Evolutionary conservation across 2,113 vertebrate species (phyloP).

Genomic region (Crotalus horridus): DNA sequence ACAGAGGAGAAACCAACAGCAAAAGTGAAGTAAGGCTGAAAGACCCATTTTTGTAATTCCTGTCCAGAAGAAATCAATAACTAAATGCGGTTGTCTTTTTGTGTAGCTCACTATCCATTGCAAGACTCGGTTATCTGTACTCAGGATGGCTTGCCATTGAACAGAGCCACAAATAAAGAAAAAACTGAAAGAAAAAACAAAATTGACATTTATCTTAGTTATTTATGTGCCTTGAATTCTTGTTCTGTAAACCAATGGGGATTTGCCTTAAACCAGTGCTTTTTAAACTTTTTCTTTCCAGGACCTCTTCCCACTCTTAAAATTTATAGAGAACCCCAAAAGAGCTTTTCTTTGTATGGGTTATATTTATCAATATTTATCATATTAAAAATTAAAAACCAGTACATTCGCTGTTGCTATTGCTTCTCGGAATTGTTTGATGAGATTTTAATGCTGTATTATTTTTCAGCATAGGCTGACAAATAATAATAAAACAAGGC

Average conservation of each 20-base stretch:
- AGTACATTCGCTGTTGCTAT: not conserved
- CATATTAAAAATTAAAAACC: not conserved
- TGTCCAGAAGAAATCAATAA: not conserved
- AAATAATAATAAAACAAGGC: not conserved
- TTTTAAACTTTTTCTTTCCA: not conserved
- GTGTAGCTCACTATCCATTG: not conserved
- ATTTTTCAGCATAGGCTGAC: not conserved
- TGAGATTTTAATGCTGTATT: not conserved
- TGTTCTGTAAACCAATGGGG: not conserved
- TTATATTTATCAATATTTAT: not conserved
- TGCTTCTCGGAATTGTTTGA: not conserved
- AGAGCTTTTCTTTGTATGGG: not conserved
- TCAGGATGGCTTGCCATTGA: not conserved
- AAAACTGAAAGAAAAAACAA: not conserved
- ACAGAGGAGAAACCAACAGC: not conserved
- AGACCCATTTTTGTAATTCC: not conserved
- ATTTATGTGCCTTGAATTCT: not conserved
- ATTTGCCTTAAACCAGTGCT: not conserved
- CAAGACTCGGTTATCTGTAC: not conserved
- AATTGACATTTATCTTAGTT: not conserved
- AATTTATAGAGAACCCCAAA: not conserved
- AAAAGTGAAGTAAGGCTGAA: not conserved
- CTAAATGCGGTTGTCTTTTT: not conserved
- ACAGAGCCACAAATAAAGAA: not conserved
- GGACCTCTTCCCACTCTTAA: not conserved